Conservation (phyloP, 2,888 invertebrate genomes). For the Gibbula magus region DNA sequence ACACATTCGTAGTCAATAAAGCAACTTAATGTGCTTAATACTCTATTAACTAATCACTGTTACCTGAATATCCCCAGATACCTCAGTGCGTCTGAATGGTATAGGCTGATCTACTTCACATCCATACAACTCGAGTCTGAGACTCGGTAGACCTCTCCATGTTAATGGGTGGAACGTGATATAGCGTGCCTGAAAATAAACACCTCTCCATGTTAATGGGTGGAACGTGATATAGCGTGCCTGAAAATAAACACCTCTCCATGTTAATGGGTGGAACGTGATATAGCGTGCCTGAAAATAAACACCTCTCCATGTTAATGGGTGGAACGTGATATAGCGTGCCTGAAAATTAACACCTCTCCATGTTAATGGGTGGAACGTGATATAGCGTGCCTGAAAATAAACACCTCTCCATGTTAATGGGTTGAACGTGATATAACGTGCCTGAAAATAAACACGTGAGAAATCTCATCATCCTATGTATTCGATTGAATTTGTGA, state of each 20-base stretch:
- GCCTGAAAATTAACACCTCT: not conserved
- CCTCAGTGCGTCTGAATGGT: not conserved
- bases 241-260: not conserved
- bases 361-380: not conserved
- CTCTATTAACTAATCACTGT: too few relatives aligned
- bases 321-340: not conserved
- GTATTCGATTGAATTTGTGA: too few relatives aligned
- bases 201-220: not conserved
- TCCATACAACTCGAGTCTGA: slow-evolving; percentile 1
- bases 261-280: not conserved
- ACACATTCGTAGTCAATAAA: too few relatives aligned
- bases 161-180: not conserved
- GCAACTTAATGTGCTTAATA: too few relatives aligned
- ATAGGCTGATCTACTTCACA: not conserved
- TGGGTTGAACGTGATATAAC: not conserved
- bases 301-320: not conserved
- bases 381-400: not conserved
- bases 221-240: not conserved
- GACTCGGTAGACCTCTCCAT: not conserved
- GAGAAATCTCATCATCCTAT: too few relatives aligned
- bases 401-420: not conserved
- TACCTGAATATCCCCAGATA: not conserved
- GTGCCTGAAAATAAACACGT: not conserved
- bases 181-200: not conserved
- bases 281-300: slow-evolving; percentile 7